Conservation (phyloP, 2,888 invertebrate genomes). For the Leucophora obtusa region DNA sequence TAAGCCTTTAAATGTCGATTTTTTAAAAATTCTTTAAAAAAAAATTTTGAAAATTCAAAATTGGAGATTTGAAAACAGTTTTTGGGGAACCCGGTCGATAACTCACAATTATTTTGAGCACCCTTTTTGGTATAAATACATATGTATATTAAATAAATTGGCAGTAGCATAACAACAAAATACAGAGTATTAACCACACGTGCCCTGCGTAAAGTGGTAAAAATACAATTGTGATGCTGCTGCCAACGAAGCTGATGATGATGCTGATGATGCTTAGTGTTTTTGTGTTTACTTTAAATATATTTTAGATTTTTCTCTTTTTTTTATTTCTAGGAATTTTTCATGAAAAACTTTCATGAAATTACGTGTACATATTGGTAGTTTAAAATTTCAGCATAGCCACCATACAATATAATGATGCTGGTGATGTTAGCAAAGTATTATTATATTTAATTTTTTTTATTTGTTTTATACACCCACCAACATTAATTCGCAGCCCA, state of each 20-base stretch:
- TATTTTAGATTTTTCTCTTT: constrained; percentile 9
- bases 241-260: background rate
- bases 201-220: constrained; percentile 13
- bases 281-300: constrained; percentile 6
- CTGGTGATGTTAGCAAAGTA: constrained; percentile 30
- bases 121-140: too few relatives aligned
- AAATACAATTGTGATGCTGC: constrained; percentile 6
- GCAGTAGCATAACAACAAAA: constrained; percentile 2
- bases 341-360: constrained; percentile 17
- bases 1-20: too few relatives aligned
- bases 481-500: constrained; percentile 28
- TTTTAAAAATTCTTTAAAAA: too few relatives aligned
- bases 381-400: constrained; percentile 38
- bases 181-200: constrained; percentile 12
- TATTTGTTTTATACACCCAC: constrained; percentile 34
- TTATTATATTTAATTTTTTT: constrained; percentile 6
- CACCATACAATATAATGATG: background rate
- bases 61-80: too few relatives aligned
- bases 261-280: constrained; percentile 5
- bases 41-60: too few relatives aligned
- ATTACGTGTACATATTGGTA: background rate
- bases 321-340: constrained; percentile 36
- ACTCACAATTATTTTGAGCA: too few relatives aligned
- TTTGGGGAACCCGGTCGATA: too few relatives aligned
- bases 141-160: background rate